Conservation (phyloP, 2,797 vertebrate species). For the Pristis pectinata region DNA sequence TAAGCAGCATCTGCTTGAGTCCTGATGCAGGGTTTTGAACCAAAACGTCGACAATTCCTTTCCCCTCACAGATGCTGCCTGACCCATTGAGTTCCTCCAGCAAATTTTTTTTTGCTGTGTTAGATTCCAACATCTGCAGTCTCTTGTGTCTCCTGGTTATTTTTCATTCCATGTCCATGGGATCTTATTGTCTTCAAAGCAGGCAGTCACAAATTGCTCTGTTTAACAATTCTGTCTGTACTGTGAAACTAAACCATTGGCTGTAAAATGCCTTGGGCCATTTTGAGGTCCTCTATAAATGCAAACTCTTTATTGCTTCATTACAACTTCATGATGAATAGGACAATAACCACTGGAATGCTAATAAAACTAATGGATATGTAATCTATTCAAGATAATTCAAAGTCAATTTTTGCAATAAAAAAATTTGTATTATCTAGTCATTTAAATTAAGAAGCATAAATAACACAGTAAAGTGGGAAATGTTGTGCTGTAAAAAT, state of each 20-base stretch:
- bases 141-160: background rate
- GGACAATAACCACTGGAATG: background rate
- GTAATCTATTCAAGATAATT: background rate
- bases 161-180: background rate
- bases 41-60: too few species aligned
- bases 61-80: too few species aligned
- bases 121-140: too few species aligned
- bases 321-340: background rate
- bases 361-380: constrained; percentile 12
- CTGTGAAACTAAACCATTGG: background rate
- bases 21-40: too few species aligned
- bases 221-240: background rate
- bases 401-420: constrained; percentile 11
- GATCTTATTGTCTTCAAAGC: background rate
- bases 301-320: background rate
- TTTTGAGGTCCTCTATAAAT: background rate
- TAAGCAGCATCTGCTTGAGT: too few species aligned
- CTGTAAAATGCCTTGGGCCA: background rate
- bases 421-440: constrained; percentile 24
- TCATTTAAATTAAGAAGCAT: background rate
- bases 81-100: too few species aligned
- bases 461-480: constrained; percentile 3
- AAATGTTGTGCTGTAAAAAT: background rate
- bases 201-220: background rate
- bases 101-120: too few species aligned